phyloP scores from a whole-genome alignment of 1,140 invertebrate genomes.

The Lasioglossum albipes region DNA sequence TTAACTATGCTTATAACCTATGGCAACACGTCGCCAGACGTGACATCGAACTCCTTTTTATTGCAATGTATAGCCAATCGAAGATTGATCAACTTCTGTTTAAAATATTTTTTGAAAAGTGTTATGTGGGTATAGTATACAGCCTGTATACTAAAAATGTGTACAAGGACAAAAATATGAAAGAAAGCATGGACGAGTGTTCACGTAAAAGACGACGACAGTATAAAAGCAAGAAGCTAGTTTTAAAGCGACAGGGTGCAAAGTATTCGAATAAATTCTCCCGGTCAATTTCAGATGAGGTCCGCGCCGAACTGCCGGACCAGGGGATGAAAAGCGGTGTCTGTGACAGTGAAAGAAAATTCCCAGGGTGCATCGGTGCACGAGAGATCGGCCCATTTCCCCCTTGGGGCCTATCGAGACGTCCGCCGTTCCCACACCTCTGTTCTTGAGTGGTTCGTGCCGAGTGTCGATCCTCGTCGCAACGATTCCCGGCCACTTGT shows the following conservation, averaged over 20 bases:
- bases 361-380: neutral
- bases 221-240: too few relatives aligned
- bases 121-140: too few relatives aligned
- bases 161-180: too few relatives aligned
- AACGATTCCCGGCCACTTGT: slow-evolving; percentile 16
- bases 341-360: neutral
- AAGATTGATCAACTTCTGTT: too few relatives aligned
- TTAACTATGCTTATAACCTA: too few relatives aligned
- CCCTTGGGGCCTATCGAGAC: slow-evolving; percentile 49
- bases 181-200: too few relatives aligned
- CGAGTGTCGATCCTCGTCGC: slow-evolving; percentile 24
- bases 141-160: too few relatives aligned
- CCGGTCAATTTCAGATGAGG: neutral
- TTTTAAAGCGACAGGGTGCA: neutral
- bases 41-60: too few relatives aligned
- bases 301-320: neutral
- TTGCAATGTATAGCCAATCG: too few relatives aligned
- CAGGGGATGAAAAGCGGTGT: neutral
- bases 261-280: slow-evolving; percentile 7
- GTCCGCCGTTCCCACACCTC: slow-evolving; percentile 10
- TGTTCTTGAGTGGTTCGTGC: slow-evolving; percentile 12
- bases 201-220: too few relatives aligned
- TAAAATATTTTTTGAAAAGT: too few relatives aligned
- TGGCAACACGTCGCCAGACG: too few relatives aligned
- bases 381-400: slow-evolving; percentile 32